Base-by-base conservation (phyloP, 2,797 vertebrate genomes). In the Channa striata region DNA sequence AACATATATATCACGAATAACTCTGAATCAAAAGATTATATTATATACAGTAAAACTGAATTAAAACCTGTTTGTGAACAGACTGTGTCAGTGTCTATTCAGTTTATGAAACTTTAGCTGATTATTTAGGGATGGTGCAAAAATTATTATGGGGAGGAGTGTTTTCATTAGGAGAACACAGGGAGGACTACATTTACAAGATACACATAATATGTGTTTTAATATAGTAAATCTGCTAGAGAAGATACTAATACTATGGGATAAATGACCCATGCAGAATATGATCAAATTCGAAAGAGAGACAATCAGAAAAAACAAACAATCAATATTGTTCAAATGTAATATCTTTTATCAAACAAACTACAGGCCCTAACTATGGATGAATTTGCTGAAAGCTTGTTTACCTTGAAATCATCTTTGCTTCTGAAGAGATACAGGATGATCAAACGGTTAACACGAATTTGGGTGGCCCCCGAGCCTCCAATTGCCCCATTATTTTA, bases 391-490 rank as follows among this genome's bases (percentile, higher is more conserved):
- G 52, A 82, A 60, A 59, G 51, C 19, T 8, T 90, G 80, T 92
- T 91, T 81, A 46, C 54, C 59, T 87, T 91, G 85, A 87, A 84
- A 75, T n/a, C 23, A 44, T 21, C 23, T 61, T 53, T 54, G 51
- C 61, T 56, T 87, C 78, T 82, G 64, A 78, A 83, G 79, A 62
- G 20, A 49, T 60, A 60, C 65, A 52, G 34, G 48, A 79, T 75
- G 84, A 90, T 90, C 89, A 91, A 91, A 91, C 77, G 70, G 71
- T 39, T 74, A 60, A 68, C 79, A 70, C 42, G 72, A 56, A 52
- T 83, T 84, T 90, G 83, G 86, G 88, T 89, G 82, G 87, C 83
- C 82, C 21, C 64, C 17, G 21, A 67, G 85, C 73, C 85, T 89
- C 88, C 13, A 64, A 88, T 87, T 88, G 74, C 65, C 78, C 72